phyloP scores from a whole-genome alignment of 2,888 invertebrate species.

The Lasioglossum pauxillum region DNA sequence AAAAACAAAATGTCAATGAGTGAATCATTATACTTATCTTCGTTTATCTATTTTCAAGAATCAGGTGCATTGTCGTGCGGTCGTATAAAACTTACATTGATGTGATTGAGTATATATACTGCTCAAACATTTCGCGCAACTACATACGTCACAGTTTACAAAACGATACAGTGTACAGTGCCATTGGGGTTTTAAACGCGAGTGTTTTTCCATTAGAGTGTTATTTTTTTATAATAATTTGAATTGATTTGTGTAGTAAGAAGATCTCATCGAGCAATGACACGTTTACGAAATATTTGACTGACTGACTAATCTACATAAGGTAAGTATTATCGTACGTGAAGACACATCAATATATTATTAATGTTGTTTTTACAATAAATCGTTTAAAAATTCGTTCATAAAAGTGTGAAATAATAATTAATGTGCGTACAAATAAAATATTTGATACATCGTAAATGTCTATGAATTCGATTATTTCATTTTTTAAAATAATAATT shows the following conservation, averaged over 20 bases:
- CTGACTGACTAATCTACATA: conserved; percentile 12
- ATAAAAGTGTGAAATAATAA: not conserved
- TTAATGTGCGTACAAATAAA: not conserved
- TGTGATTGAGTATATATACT: conserved; percentile 30
- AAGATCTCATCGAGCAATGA: conserved; percentile 26
- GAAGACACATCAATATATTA: not conserved
- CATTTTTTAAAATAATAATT: conserved; percentile 1
- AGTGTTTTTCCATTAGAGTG: conserved; percentile 31
- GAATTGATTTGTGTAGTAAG: conserved; percentile 35
- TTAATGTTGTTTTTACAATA: conserved; percentile 7
- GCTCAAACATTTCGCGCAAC: conserved; percentile 23
- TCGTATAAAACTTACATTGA: conserved; percentile 32
- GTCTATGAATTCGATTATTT: not conserved
- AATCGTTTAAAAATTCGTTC: not conserved
- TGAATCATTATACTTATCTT: conserved; percentile 26
- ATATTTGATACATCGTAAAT: not conserved
- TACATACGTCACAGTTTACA: conserved; percentile 25
- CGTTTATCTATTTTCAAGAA: conserved; percentile 21
- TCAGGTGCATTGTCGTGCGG: conserved; percentile 17
- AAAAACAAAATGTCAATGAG: conserved; percentile 66
- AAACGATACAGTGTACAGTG: conserved; percentile 38
- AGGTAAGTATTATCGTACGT: conserved; percentile 21
- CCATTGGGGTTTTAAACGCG: conserved; percentile 30
- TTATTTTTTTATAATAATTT: conserved; percentile 40
- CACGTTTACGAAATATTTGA: conserved; percentile 40